Evolutionary conservation across 2,888 invertebrate species (phyloP).

Genomic region (Monochamus alternatus): DNA sequence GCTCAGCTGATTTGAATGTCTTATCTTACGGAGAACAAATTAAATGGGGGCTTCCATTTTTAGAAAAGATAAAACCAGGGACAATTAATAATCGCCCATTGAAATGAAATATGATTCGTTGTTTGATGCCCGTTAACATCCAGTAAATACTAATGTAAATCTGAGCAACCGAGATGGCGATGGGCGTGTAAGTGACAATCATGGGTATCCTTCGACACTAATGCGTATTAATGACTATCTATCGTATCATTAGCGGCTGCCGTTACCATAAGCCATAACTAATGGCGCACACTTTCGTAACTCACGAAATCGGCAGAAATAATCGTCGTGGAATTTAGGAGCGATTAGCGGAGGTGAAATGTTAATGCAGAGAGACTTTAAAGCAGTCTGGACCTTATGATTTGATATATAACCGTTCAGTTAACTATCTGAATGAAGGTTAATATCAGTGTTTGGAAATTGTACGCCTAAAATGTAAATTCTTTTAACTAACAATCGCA

Average conservation of each 20-base stretch:
- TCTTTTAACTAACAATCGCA: too few species aligned
- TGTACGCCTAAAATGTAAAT: not conserved
- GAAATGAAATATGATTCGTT: constrained; percentile 26
- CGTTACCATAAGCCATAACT: constrained; percentile 55
- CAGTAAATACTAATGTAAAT: constrained; percentile 13
- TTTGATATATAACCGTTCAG: constrained; percentile 20
- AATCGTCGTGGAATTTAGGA: constrained; percentile 47
- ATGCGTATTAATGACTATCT: constrained; percentile 60
- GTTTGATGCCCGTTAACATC: not conserved
- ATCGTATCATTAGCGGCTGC: constrained; percentile 57
- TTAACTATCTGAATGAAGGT: constrained; percentile 3
- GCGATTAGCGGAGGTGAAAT: constrained; percentile 43
- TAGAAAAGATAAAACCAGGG: not conserved
- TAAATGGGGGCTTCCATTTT: constrained; percentile 2
- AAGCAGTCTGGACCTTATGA: constrained; percentile 13
- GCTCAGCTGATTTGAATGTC: not conserved
- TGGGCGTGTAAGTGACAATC: constrained; percentile 56
- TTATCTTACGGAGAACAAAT: not conserved
- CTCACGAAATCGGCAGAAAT: constrained; percentile 50
- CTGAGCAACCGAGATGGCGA: constrained; percentile 29
- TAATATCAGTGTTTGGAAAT: not conserved
- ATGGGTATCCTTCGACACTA: constrained; percentile 59
- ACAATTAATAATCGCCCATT: constrained; percentile 7
- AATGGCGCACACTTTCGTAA: constrained; percentile 52
- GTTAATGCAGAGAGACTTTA: constrained; percentile 33